These are phyloP conservation scores for Muraenolepis orangiensis DNA, from an alignment of 2,797 vertebrate species.

Conservation along the genomic window DNA sequence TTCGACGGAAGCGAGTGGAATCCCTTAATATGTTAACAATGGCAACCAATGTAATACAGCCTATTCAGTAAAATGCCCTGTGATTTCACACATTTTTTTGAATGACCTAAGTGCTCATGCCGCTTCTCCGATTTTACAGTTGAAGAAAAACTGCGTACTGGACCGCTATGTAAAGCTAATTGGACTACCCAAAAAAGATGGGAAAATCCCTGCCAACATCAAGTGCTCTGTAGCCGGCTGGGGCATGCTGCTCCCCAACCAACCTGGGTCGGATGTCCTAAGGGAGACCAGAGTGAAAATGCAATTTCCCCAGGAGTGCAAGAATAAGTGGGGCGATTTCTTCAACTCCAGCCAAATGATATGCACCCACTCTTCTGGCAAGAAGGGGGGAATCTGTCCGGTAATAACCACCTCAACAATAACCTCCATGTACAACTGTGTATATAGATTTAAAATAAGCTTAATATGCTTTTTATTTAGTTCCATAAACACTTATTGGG, in stretches of 20 bases:
- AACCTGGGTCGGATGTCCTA: neutral
- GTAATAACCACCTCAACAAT: slow-evolving; percentile 18
- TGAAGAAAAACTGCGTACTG: slow-evolving; percentile 29
- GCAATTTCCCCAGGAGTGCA: slow-evolving; percentile 5
- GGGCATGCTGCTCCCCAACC: slow-evolving; percentile 3
- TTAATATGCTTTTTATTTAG: neutral
- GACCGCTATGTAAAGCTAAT: slow-evolving; percentile 26
- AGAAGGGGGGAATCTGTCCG: slow-evolving; percentile 30
- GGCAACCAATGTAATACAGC: neutral
- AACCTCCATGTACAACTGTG: neutral
- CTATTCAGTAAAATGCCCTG: neutral
- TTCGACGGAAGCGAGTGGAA: no score
- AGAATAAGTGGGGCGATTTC: neutral
- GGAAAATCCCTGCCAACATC: neutral
- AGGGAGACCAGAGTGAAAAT: slow-evolving; percentile 13
- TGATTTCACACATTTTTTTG: neutral
- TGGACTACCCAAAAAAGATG: slow-evolving; percentile 26
- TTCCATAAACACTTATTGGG: neutral
- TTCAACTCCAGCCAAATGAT: slow-evolving; percentile 36
- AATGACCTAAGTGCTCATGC: neutral
- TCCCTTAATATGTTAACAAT: neutral
- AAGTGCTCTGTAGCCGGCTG: slow-evolving; percentile 47
- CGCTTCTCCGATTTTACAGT: slow-evolving; percentile 18
- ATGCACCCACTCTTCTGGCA: slow-evolving; percentile 26
- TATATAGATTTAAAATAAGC: neutral